Percentiles rank a stretch among this genome's conserved stretches.
These are phyloP conservation scores for Apamea anceps DNA, from an alignment of 2,888 invertebrate species.

Conservation along the genomic window DNA sequence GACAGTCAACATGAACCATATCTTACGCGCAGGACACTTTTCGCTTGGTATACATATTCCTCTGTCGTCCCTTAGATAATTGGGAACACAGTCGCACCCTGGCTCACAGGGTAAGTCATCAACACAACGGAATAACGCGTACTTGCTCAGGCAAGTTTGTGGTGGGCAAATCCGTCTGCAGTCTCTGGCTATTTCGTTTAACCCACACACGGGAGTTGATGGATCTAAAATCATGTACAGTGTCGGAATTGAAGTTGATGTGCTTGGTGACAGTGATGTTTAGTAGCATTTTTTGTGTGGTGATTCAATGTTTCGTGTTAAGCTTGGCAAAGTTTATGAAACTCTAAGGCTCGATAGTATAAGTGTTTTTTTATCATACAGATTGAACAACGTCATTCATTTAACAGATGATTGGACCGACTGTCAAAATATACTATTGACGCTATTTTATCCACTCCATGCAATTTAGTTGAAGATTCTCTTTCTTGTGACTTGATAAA, in stretches of 20 bases:
- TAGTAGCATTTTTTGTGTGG: background rate
- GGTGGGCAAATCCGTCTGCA: conserved; percentile 71
- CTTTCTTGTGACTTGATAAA: conserved; percentile 38
- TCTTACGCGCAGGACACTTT: conserved; percentile 68
- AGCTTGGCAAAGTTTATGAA: background rate
- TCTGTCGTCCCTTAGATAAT: conserved; percentile 70
- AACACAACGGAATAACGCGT: conserved; percentile 58
- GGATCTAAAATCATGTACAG: conserved; percentile 55
- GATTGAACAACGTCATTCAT: background rate
- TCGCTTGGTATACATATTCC: conserved; percentile 70
- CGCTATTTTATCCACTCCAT: background rate
- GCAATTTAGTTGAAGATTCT: background rate
- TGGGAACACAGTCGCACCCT: conserved; percentile 76
- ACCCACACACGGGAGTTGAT: conserved; percentile 60
- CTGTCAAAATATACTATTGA: background rate
- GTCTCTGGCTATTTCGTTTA: conserved; percentile 66
- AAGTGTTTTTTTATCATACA: background rate
- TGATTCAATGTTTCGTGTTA: background rate
- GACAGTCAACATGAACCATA: background rate
- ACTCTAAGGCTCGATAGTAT: background rate
- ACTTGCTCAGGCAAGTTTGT: conserved; percentile 70
- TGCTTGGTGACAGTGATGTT: background rate
- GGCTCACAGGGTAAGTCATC: conserved; percentile 65
- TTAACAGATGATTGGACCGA: background rate
- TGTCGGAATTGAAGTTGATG: background rate